These are phyloP conservation scores for Myanophis thanlyinensis DNA, from an alignment of 2,113 vertebrate species.

Conservation along the genomic window DNA sequence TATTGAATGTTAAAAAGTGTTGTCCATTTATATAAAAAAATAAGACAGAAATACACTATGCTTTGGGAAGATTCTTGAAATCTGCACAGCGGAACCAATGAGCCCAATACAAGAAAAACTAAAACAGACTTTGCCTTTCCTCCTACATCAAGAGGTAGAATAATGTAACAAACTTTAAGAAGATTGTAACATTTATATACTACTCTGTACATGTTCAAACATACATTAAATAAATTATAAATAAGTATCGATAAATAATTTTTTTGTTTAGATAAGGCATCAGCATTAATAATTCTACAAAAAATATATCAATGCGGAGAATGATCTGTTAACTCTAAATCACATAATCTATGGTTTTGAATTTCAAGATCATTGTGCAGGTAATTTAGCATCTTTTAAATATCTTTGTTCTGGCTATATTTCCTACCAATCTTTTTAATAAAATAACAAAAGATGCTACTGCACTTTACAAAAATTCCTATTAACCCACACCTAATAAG, in stretches of 20 bases:
- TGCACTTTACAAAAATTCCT: neutral
- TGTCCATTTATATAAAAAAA: neutral
- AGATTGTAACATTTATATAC: neutral
- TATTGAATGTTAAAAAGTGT: neutral
- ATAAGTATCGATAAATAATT: neutral
- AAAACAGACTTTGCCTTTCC: neutral
- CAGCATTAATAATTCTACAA: neutral
- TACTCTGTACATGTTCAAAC: neutral
- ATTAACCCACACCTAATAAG: neutral
- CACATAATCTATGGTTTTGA: slow-evolving; percentile 4
- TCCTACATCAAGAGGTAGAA: neutral
- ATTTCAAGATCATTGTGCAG: slow-evolving; percentile 7
- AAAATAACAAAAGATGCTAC: neutral
- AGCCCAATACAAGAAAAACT: neutral
- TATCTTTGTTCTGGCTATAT: neutral
- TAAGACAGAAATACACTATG: neutral
- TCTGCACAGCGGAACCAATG: neutral
- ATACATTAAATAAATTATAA: neutral
- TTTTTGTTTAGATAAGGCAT: neutral
- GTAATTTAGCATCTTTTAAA: slow-evolving; percentile 1
- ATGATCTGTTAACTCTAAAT: neutral
- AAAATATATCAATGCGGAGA: neutral
- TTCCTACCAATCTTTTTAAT: neutral
- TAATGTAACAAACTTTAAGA: neutral
- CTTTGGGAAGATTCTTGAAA: neutral